Base-by-base conservation (phyloP, 2,113 vertebrate species). In the Panthera leo region DNA sequence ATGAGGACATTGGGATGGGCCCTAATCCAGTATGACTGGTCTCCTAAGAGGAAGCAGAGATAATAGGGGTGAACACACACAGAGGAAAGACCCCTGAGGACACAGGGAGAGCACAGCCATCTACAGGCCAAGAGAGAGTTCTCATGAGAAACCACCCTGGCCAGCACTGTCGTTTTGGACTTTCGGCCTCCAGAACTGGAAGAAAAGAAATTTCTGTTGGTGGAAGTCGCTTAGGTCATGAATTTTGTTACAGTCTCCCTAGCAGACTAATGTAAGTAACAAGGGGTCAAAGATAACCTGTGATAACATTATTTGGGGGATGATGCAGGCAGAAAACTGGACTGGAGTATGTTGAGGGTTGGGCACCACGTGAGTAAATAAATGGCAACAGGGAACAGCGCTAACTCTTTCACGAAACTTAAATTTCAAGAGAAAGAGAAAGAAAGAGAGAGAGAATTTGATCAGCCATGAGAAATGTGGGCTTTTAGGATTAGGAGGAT, bases 371-470 rank as follows among this genome's bases (percentile, higher is more conserved):
- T 39, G 42, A 73, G 18, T 34, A 34, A 93, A 45, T 91, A 48
- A n/a, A 31, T 12, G 8, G 29, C 84, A 6, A n/a, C 16, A 51
- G 7, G 58, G 34, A 29, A 7, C 25, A 21, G 27, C 36, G 29
- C 11, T 71, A 79, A 94, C 29, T 42, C 48, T 79, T 45, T 58
- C 9, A 63, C 53, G 78, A 93, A 48, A 73, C 89, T 25, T 96
- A 79, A 91, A 87, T 58, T 19, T 80, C 18, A 76, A 80, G 42
- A 23, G 1, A 75, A 83, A 76, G 75, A 31, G 16, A 89, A 36
- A 48, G 39, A 39, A 39, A 39, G 39, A 39, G 39, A 39, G 7
- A 45, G 45, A 45, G 45, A 45, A 9, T 45, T 45, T 34, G 6
- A 73, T 55, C 36, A 36, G 2, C 29, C 18, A 18, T n/a, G 29